Conservation (phyloP, 2,797 vertebrate genomes). For the Loriculus beryllinus region DNA sequence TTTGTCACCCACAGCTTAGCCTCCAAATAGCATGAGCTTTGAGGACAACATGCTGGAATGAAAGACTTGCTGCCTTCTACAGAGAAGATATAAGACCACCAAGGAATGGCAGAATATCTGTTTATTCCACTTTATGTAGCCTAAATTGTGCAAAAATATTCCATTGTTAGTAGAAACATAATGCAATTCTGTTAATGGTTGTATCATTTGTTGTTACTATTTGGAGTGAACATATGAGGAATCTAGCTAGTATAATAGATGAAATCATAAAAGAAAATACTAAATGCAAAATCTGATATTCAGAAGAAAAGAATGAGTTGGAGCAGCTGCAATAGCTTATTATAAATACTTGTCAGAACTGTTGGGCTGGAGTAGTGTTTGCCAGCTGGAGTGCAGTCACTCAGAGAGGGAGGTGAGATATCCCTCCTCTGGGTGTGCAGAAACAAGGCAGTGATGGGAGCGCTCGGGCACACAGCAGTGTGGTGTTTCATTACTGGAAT, state of each 20-base stretch:
- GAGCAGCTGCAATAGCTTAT: slow-evolving; percentile 29
- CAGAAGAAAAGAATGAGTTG: slow-evolving; percentile 18
- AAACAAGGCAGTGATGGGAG: not conserved
- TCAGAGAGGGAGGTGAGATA: not conserved
- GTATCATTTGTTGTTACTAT: slow-evolving; percentile 30
- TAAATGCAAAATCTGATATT: slow-evolving; percentile 20
- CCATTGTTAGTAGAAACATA: not conserved
- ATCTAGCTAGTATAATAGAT: not conserved
- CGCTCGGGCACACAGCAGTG: not conserved
- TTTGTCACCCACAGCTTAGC: slow-evolving; percentile 46
- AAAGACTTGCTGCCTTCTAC: not conserved
- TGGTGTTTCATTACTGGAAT: not conserved
- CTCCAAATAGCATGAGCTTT: slow-evolving; percentile 33
- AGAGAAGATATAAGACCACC: not conserved
- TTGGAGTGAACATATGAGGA: not conserved
- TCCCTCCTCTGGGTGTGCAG: not conserved
- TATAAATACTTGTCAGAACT: slow-evolving; percentile 6
- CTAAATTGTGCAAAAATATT: slow-evolving; percentile 21
- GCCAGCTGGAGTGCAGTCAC: slow-evolving; percentile 28
- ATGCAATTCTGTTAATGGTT: not conserved
- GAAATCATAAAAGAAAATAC: slow-evolving; percentile 20
- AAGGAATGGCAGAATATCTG: not conserved
- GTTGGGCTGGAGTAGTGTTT: not conserved
- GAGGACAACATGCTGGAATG: slow-evolving; percentile 27
- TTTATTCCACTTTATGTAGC: not conserved